Evolutionary conservation across 2,797 vertebrate species (phyloP), one percentile per base, ranked within the genome.

Genomic region (Morelia viridis): DNA sequence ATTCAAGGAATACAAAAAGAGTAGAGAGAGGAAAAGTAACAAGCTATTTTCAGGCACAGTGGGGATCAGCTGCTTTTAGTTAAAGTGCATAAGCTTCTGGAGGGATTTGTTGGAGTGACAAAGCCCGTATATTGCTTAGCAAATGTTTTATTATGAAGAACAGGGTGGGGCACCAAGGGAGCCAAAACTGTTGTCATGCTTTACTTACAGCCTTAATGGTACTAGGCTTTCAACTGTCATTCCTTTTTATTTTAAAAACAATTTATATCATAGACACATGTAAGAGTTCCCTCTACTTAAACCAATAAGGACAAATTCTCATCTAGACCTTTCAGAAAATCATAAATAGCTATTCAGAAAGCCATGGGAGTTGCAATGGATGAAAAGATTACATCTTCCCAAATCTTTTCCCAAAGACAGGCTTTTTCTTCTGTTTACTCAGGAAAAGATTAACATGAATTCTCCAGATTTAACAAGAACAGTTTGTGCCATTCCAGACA

Each of bases 151-250:
- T 57, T 85, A 28, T 22, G n/a, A 76, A 89, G 13, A 17, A 46
- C 2, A 12, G 35, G 17, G 19, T 7, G 35, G 22, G 19, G 4
- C 19, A 24, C 35, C 71, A 22, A 80, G 9, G 71, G 19, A 46
- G 3, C 5, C 9, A 80, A 80, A 80, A 24, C 24, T 80, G 57
- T 62, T 92, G 76, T 62, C 65, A 53, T 90, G 28, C 22, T 87
- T 87, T 76, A 17, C 56, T 90, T 92, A 19, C 24, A 90, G 84
- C 22, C 88, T 90, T 57, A 87, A 92, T 31, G n/a, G 35, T 46
- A 76, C 61, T 56, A 86, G 62, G 57, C 83, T 90, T 61, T 41
- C 50, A 64, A 76, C 41, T 71, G 28, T 46, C 35, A 26, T 41
- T 76, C 60, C n/a, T 53, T 90, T 90, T 90, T 31, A 61, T 92